A percentile compares a stretch with the other conserved stretches of the same genome.
Conservation (phyloP, 2,113 vertebrate species). For the Protobothrops mucrosquamatus region DNA sequence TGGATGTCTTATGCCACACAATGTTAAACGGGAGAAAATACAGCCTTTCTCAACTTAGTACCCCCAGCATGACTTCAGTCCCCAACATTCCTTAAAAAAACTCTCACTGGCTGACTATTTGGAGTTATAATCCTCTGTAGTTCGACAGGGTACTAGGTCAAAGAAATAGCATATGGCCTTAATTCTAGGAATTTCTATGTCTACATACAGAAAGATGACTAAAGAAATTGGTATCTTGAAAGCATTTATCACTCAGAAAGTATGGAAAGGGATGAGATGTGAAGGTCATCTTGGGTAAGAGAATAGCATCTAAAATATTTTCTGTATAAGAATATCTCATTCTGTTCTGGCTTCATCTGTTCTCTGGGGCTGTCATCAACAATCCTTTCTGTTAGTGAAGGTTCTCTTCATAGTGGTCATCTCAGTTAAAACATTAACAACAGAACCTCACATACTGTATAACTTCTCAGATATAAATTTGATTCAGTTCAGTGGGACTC, state of each 20-base stretch:
- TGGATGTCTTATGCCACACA: not conserved
- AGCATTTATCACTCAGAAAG: not conserved
- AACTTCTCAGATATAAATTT: not conserved
- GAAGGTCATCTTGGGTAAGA: not conserved
- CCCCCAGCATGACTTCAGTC: not conserved
- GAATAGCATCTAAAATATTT: not conserved
- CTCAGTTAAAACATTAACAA: slow-evolving; percentile 1
- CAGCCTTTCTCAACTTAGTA: not conserved
- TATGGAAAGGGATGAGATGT: not conserved
- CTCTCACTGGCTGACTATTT: not conserved
- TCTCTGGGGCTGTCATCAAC: not conserved
- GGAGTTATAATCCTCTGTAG: not conserved
- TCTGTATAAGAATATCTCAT: not conserved
- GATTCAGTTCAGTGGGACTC: not conserved
- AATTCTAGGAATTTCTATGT: not conserved
- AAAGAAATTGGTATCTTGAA: not conserved
- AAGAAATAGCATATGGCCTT: not conserved
- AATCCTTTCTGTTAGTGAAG: slow-evolving; percentile 13
- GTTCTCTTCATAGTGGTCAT: not conserved
- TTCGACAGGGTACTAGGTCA: not conserved
- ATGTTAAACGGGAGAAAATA: not conserved
- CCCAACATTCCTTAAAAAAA: not conserved
- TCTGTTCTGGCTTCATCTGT: not conserved
- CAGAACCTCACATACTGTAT: not conserved
- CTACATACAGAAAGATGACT: not conserved